Percentiles rank a stretch among this genome's conserved stretches.
Evolutionary conservation across 2,888 invertebrate species (phyloP).

Genomic region (Bellardia bayeri): DNA sequence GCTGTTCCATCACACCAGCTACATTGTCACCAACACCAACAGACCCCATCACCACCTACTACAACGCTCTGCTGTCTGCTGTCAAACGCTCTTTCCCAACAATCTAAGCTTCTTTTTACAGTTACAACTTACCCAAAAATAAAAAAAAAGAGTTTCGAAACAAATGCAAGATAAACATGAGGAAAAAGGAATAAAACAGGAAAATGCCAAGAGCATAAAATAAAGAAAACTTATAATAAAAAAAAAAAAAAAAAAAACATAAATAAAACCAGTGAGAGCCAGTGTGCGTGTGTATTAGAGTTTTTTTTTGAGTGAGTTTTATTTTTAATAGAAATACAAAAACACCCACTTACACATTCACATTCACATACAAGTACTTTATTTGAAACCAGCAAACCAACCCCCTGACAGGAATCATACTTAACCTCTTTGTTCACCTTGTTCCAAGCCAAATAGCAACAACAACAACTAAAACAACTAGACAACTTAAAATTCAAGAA

Average conservation of each 20-base stretch:
- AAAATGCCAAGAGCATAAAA: constrained; percentile 53
- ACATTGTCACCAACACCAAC: constrained; percentile 13
- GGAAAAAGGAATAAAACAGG: constrained; percentile 26
- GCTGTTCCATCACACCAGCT: constrained; percentile 37
- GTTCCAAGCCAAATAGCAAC: constrained; percentile 54
- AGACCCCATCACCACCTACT: constrained; percentile 35
- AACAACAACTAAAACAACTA: constrained; percentile 54
- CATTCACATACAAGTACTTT: constrained; percentile 31
- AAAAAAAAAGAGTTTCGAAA: constrained; percentile 50
- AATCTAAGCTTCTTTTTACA: constrained; percentile 71
- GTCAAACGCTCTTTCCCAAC: constrained; percentile 61
- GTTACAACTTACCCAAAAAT: constrained; percentile 42
- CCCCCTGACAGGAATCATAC: constrained; percentile 42
- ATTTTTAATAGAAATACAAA: constrained; percentile 52
- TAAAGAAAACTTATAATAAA: constrained; percentile 23
- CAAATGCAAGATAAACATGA: constrained; percentile 42
- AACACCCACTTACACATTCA: constrained; percentile 4
- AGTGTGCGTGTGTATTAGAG: constrained; percentile 59
- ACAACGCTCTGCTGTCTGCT: constrained; percentile 13
- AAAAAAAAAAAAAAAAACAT: constrained; percentile 21
- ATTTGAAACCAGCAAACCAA: not conserved
- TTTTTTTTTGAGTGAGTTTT: constrained; percentile 61
- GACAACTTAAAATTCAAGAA: constrained; percentile 54
- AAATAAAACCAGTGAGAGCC: constrained; percentile 55
- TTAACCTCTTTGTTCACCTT: constrained; percentile 69